Conservation (phyloP, 1,140 invertebrate genomes). For the Schlechtendalia chinensis region DNA sequence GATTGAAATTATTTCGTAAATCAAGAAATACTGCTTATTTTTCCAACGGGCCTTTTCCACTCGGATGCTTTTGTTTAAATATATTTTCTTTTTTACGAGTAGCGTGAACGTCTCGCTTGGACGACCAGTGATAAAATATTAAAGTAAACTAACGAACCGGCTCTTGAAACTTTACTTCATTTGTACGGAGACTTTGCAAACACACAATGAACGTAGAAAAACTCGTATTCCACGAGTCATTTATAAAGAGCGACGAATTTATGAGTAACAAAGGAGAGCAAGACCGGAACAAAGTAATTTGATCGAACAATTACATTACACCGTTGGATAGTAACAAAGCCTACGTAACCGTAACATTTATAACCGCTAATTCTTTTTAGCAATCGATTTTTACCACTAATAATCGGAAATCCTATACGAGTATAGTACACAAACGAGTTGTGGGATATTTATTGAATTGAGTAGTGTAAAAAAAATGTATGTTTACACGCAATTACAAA, state of each 20-base stretch:
- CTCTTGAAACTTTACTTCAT: conserved; percentile 36
- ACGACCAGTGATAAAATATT: conserved; percentile 14
- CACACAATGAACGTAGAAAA: conserved; percentile 1
- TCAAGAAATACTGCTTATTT: conserved; percentile 9
- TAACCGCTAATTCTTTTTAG: too few species aligned
- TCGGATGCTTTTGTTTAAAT: conserved; percentile 28
- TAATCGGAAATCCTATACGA: too few species aligned
- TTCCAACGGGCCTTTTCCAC: neutral
- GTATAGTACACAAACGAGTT: too few species aligned
- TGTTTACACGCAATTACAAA: too few species aligned
- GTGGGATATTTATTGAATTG: too few species aligned
- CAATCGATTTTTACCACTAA: too few species aligned
- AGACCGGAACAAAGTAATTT: neutral
- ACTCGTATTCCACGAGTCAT: neutral
- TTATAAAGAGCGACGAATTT: neutral
- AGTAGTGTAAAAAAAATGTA: too few species aligned
- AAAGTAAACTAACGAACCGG: conserved; percentile 32
- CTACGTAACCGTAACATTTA: too few species aligned
- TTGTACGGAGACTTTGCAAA: neutral
- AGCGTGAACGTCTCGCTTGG: conserved; percentile 13
- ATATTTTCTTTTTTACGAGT: conserved; percentile 15
- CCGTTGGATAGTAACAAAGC: too few species aligned
- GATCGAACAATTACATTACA: neutral
- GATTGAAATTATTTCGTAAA: neutral
- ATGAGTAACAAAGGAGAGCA: neutral